Evolutionary conservation across 2,888 invertebrate genomes (phyloP).

Genomic region (Teinopalpus imperialis): DNA sequence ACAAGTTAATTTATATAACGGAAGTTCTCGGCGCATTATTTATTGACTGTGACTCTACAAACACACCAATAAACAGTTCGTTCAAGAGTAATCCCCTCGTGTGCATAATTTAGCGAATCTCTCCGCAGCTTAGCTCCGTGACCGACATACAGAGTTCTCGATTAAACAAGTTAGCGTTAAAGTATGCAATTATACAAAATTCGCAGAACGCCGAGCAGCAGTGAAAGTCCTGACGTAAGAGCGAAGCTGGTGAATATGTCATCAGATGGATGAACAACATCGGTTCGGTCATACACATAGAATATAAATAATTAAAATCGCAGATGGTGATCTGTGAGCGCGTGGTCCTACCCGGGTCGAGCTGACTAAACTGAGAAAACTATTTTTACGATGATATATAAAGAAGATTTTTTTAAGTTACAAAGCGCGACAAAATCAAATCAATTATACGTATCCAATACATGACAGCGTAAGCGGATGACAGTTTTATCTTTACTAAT

Average conservation of each 20-base stretch:
- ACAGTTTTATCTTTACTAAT: too few relatives aligned
- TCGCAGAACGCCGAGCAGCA: constrained; percentile 45
- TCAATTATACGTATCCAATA: background rate
- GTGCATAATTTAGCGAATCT: constrained; percentile 19
- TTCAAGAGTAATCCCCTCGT: background rate
- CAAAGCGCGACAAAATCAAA: constrained; percentile 8
- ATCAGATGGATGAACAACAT: constrained; percentile 17
- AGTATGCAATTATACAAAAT: constrained; percentile 43
- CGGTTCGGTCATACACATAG: background rate
- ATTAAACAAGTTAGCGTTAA: constrained; percentile 36
- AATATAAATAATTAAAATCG: too few relatives aligned
- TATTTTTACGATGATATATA: too few relatives aligned
- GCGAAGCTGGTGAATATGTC: constrained; percentile 30
- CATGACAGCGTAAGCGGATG: too few relatives aligned
- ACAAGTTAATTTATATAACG: too few relatives aligned
- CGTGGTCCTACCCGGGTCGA: too few relatives aligned
- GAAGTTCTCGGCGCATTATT: background rate
- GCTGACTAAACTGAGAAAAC: too few relatives aligned
- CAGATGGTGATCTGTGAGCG: too few relatives aligned
- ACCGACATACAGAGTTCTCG: constrained; percentile 34
- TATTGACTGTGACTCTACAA: background rate
- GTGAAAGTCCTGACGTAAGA: constrained; percentile 57
- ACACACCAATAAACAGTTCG: background rate
- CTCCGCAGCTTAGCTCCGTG: constrained; percentile 26
- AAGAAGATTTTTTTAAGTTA: background rate